These are phyloP conservation scores for Hyles lineata DNA, from an alignment of 2,888 invertebrate genomes.

Conservation along the genomic window DNA sequence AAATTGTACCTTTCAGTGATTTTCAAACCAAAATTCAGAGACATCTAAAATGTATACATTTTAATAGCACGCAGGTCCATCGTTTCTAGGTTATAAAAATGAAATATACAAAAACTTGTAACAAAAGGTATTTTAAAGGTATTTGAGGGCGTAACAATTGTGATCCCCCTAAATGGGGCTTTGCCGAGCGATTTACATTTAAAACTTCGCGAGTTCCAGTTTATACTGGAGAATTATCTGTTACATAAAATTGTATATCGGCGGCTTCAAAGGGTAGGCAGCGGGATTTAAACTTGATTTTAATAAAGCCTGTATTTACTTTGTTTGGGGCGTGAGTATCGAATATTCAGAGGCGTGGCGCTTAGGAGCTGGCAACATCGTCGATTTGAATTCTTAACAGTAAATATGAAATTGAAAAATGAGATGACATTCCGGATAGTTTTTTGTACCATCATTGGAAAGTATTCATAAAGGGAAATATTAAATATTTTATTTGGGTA, in stretches of 20 bases:
- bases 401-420: no score
- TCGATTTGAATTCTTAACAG: no score
- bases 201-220: slow-evolving; percentile 19
- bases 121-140: slow-evolving; percentile 5
- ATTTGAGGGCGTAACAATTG: slow-evolving; percentile 20
- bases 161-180: slow-evolving; percentile 24
- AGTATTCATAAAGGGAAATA: no score
- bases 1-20: no score
- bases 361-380: no score
- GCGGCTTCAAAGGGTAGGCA: slow-evolving; percentile 2
- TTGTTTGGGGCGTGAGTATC: neutral
- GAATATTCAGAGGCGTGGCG: neutral
- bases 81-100: slow-evolving; percentile 2
- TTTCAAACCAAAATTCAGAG: neutral
- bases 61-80: neutral
- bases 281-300: slow-evolving; percentile 5
- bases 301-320: neutral
- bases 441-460: no score
- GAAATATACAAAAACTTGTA: slow-evolving; percentile 8
- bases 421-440: no score
- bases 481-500: no score
- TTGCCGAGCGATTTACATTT: slow-evolving; percentile 22
- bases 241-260: slow-evolving; percentile 21
- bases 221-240: slow-evolving; percentile 22
- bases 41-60: neutral